phyloP scores from a whole-genome alignment of 2,113 vertebrate species.

The Nycticorax nycticorax region DNA sequence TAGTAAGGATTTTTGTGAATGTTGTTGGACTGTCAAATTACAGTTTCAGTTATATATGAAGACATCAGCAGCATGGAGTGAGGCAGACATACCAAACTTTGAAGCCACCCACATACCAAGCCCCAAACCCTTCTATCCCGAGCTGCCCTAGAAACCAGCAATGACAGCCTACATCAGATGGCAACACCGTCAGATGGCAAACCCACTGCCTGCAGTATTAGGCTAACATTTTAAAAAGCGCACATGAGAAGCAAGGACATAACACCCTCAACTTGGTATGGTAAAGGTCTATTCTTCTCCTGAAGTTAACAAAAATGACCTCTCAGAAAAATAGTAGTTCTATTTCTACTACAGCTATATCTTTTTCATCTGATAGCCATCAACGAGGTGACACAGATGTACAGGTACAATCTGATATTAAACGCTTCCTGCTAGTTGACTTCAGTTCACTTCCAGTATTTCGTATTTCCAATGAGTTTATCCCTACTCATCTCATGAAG shows the following conservation, averaged over 20 bases:
- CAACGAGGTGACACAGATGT: neutral
- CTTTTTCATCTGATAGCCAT: neutral
- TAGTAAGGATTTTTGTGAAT: neutral
- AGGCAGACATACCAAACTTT: neutral
- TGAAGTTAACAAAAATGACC: neutral
- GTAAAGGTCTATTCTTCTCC: neutral
- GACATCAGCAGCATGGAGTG: neutral
- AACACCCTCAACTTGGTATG: neutral
- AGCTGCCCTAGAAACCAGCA: neutral
- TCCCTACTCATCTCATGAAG: neutral
- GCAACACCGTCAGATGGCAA: neutral
- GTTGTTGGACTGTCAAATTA: neutral
- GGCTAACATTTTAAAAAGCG: neutral
- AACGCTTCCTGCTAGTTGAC: neutral
- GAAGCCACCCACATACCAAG: neutral
- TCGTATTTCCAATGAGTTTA: neutral
- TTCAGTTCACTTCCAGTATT: neutral
- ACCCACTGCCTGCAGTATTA: too few relatives aligned
- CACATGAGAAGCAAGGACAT: neutral
- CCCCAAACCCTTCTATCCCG: neutral
- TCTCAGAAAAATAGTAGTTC: neutral
- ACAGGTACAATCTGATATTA: neutral
- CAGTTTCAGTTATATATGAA: neutral
- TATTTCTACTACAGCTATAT: neutral
- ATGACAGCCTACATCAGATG: too few relatives aligned